Evolutionary conservation across 2,888 invertebrate genomes (phyloP).

Genomic region (Archips crataeganus): DNA sequence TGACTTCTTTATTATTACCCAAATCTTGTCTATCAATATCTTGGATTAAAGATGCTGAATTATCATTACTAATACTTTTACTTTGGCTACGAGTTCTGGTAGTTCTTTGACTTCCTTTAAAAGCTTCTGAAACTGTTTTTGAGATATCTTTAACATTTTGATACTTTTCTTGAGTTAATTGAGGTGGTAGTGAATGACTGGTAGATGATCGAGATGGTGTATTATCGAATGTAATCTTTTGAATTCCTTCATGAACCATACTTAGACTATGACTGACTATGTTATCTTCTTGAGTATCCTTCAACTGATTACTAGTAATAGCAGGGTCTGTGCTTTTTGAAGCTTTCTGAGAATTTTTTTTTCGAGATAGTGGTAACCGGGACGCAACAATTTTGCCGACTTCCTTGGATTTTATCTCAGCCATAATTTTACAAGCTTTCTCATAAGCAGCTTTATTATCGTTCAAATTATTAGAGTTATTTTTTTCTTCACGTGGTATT

Average conservation of each 20-base stretch:
- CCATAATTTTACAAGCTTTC: constrained; percentile 68
- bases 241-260: not conserved
- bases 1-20: not conserved
- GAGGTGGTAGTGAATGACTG: not conserved
- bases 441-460: constrained; percentile 67
- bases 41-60: not conserved
- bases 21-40: not conserved
- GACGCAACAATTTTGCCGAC: constrained; percentile 21
- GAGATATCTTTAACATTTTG: not conserved
- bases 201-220: not conserved
- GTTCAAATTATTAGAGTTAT: constrained; percentile 48
- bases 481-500: constrained; percentile 43
- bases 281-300: not conserved
- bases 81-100: constrained; percentile 52
- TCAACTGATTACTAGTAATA: not conserved
- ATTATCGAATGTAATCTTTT: not conserved
- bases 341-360: constrained; percentile 9
- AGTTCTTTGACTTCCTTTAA: constrained; percentile 28
- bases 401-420: constrained; percentile 61
- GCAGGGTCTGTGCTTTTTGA: constrained; percentile 2
- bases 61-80: constrained; percentile 40
- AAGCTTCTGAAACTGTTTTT: not conserved
- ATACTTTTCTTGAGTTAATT: not conserved
- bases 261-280: not conserved
- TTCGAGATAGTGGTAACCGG: not conserved